These are phyloP conservation scores for Pseudomyrmex gracilis DNA, from an alignment of 1,140 invertebrate genomes.

Conservation along the genomic window DNA sequence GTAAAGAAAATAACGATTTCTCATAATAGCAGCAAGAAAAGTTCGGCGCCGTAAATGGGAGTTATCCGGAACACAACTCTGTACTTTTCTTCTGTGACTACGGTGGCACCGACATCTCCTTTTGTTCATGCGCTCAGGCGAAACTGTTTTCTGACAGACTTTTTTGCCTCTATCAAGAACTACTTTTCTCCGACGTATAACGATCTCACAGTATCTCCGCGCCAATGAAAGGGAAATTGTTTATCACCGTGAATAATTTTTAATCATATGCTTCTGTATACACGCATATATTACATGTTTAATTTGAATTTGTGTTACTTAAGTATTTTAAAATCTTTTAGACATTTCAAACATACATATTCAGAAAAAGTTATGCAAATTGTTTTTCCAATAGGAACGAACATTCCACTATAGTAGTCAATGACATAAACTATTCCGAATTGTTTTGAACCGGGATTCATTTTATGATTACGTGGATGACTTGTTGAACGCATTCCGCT, in stretches of 20 bases:
- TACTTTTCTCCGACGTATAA: neutral
- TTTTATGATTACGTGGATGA: neutral
- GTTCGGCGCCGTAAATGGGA: constrained; percentile 5
- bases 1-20: neutral
- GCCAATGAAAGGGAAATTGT: neutral
- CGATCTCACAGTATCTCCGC: constrained; percentile 4
- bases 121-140: neutral
- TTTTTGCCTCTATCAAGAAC: neutral
- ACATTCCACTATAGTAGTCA: neutral
- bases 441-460: constrained; percentile 17
- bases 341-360: neutral
- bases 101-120: constrained; percentile 25
- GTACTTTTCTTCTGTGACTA: neutral
- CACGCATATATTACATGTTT: too few species aligned
- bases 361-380: constrained; percentile 9
- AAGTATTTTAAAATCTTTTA: neutral
- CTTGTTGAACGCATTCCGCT: constrained; percentile 12
- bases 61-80: neutral
- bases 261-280: too few species aligned
- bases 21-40: neutral
- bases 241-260: neutral
- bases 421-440: neutral
- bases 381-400: neutral
- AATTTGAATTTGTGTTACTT: too few species aligned
- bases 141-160: constrained; percentile 29